Conservation (phyloP, 1,140 invertebrate species). For the Zaprionus ornatus region DNA sequence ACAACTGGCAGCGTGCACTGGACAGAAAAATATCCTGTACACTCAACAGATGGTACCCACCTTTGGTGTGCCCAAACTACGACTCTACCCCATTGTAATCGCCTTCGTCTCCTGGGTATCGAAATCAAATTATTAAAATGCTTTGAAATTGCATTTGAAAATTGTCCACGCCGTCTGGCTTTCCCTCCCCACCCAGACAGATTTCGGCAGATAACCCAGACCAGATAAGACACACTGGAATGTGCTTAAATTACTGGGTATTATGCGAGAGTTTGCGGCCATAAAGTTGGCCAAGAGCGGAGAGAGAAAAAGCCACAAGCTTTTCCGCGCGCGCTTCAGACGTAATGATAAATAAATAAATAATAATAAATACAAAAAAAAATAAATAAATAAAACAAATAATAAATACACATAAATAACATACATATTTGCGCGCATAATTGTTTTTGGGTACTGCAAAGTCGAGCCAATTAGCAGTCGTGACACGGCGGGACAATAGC, state of each 20-base stretch:
- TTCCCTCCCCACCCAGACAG: not conserved
- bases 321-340: not conserved
- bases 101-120: not conserved
- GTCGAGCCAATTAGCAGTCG: not conserved
- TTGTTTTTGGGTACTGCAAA: not conserved
- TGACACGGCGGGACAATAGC: not conserved
- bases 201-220: not conserved
- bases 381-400: not conserved
- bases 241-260: slow-evolving; percentile 29
- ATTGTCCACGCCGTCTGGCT: not conserved
- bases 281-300: slow-evolving; percentile 3
- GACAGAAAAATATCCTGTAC: not conserved
- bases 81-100: not conserved
- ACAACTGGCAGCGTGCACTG: not conserved
- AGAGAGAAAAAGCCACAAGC: not conserved
- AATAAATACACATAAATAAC: not conserved
- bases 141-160: slow-evolving; percentile 29
- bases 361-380: not conserved
- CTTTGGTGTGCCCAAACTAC: not conserved
- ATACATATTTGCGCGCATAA: not conserved
- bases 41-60: not conserved
- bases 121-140: slow-evolving; percentile 29
- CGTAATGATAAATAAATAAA: not conserved
- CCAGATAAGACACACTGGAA: slow-evolving; percentile 16
- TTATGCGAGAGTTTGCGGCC: slow-evolving; percentile 21